Evolutionary conservation across 2,888 invertebrate species (phyloP).

Genomic region (Tipula helvola): DNA sequence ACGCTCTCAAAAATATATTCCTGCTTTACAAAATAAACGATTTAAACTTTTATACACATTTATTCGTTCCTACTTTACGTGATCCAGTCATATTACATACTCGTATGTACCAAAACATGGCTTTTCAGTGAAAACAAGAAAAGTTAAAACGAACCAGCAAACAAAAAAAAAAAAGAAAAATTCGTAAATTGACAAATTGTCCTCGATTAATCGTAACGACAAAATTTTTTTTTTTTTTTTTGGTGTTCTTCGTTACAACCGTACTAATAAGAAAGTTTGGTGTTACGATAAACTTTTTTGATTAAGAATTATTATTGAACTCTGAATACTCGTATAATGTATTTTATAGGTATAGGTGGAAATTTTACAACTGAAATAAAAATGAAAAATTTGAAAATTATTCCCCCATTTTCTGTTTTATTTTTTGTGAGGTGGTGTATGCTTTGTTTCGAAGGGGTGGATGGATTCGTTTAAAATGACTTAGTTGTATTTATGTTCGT

Average conservation of each 20-base stretch:
- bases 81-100: background rate
- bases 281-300: background rate
- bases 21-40: background rate
- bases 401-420: background rate
- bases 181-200: background rate
- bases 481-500: background rate
- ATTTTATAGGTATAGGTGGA: background rate
- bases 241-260: background rate
- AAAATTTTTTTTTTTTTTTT: background rate
- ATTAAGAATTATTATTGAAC: constrained; percentile 4
- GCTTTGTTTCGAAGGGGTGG: background rate
- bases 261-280: background rate
- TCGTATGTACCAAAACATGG: background rate
- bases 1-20: background rate
- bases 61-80: background rate
- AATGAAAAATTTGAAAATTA: background rate
- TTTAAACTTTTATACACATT: background rate
- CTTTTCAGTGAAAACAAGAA: background rate
- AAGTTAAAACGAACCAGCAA: background rate
- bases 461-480: background rate
- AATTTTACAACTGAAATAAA: background rate
- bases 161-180: background rate
- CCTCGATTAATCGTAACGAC: constrained; percentile 4
- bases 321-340: background rate
- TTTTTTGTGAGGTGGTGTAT: background rate